Evolutionary conservation across 1,140 invertebrate genomes (phyloP).

Genomic region (Trichonephila clavipes): DNA sequence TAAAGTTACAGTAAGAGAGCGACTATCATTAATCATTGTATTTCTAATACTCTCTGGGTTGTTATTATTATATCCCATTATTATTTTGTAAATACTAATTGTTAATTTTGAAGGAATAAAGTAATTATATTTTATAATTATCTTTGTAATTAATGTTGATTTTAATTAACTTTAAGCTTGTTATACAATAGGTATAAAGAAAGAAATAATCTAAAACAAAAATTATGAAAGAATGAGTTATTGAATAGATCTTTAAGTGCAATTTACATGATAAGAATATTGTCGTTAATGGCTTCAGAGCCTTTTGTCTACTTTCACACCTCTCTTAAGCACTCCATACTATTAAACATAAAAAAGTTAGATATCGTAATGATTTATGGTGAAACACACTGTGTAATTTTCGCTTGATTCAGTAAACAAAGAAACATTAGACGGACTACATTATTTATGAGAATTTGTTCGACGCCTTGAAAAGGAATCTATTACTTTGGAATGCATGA

Average conservation of each 20-base stretch:
- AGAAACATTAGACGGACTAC: conserved; percentile 21
- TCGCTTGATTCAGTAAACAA: conserved; percentile 33
- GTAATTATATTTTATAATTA: too few relatives aligned
- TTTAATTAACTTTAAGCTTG: too few relatives aligned
- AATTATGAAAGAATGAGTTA: background rate
- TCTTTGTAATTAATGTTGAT: too few relatives aligned
- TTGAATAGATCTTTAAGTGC: background rate
- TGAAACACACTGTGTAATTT: background rate
- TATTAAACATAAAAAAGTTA: background rate
- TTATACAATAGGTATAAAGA: background rate
- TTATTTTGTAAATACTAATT: too few relatives aligned
- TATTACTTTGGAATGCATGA: conserved; percentile 21
- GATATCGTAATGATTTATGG: conserved; percentile 6
- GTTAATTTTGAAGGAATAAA: too few relatives aligned
- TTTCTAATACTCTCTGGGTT: too few relatives aligned
- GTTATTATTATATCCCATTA: too few relatives aligned
- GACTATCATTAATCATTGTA: too few relatives aligned
- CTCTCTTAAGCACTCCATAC: background rate
- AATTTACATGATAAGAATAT: background rate
- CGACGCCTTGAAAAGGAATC: conserved; percentile 4
- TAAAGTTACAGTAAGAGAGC: too few relatives aligned
- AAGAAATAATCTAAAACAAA: background rate
- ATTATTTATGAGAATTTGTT: conserved; percentile 41
- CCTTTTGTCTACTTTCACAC: background rate
- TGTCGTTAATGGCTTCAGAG: background rate